Conservation (phyloP, 2,888 invertebrate genomes). For the Taenaris catops region DNA sequence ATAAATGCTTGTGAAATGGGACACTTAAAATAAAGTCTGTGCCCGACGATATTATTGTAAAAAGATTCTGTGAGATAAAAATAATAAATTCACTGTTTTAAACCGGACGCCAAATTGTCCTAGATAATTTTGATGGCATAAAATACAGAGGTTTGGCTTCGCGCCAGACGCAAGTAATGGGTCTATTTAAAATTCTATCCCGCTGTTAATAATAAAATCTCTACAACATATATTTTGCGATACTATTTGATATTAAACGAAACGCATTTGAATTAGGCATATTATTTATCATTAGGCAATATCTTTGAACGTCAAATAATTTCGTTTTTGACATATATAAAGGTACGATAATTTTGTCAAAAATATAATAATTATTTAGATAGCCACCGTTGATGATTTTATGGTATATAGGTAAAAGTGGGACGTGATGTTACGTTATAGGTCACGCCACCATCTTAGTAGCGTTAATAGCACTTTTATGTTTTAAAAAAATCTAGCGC, state of each 20-base stretch:
- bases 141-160: constrained; percentile 58
- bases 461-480: too few relatives aligned
- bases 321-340: constrained; percentile 26
- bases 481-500: too few relatives aligned
- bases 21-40: constrained; percentile 21
- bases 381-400: too few relatives aligned
- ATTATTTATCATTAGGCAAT: constrained; percentile 52
- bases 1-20: constrained; percentile 11
- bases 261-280: constrained; percentile 40
- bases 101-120: constrained; percentile 70
- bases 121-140: constrained; percentile 70
- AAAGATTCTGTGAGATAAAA: constrained; percentile 57
- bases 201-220: constrained; percentile 28
- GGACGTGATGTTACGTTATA: too few relatives aligned
- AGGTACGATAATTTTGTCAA: constrained; percentile 18
- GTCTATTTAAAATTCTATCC: constrained; percentile 47
- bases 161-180: constrained; percentile 55
- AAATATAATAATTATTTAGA: constrained; percentile 5
- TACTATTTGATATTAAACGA: constrained; percentile 28
- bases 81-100: constrained; percentile 61
- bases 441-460: too few relatives aligned
- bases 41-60: constrained; percentile 33
- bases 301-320: constrained; percentile 50
- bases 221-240: constrained; percentile 11
- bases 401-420: too few relatives aligned